These are phyloP conservation scores for Drosophila prostipennis DNA, from an alignment of 2,888 invertebrate genomes.

Conservation along the genomic window DNA sequence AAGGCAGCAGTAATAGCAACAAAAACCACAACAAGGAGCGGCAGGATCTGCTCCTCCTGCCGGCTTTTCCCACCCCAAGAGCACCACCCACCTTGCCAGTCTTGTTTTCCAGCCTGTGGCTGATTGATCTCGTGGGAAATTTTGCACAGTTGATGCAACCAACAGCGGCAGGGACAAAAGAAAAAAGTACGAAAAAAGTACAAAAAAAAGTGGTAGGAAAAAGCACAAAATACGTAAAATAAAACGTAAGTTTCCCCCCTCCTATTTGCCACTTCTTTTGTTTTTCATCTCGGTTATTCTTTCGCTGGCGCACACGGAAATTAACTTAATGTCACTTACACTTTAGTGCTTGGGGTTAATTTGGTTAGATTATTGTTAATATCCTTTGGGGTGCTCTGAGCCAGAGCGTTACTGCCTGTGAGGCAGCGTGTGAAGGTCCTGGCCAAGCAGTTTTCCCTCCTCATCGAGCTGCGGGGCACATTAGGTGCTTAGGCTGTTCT, in stretches of 20 bases:
- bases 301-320: conserved; percentile 68
- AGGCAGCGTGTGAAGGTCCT: conserved; percentile 19
- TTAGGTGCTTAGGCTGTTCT: conserved; percentile 64
- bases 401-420: conserved; percentile 21
- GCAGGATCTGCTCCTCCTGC: conserved; percentile 42
- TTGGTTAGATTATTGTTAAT: conserved; percentile 83
- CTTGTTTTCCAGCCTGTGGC: conserved; percentile 68
- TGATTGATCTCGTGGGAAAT: conserved; percentile 83
- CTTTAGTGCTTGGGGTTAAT: conserved; percentile 83
- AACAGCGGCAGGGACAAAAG: conserved; percentile 36
- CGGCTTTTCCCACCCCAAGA: neutral
- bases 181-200: conserved; percentile 14
- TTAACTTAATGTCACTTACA: conserved; percentile 83
- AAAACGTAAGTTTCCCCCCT: conserved; percentile 57
- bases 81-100: conserved; percentile 3
- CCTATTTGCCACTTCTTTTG: conserved; percentile 31
- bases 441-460: conserved; percentile 9
- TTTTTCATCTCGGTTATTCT: conserved; percentile 38
- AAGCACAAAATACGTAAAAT: conserved; percentile 50
- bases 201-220: conserved; percentile 24
- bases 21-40: conserved; percentile 38
- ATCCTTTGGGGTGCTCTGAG: conserved; percentile 74
- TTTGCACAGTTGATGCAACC: conserved; percentile 77
- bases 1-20: conserved; percentile 70
- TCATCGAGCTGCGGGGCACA: conserved; percentile 51